These are phyloP conservation scores for Formica exsecta DNA, from an alignment of 1,140 invertebrate species.

Conservation along the genomic window DNA sequence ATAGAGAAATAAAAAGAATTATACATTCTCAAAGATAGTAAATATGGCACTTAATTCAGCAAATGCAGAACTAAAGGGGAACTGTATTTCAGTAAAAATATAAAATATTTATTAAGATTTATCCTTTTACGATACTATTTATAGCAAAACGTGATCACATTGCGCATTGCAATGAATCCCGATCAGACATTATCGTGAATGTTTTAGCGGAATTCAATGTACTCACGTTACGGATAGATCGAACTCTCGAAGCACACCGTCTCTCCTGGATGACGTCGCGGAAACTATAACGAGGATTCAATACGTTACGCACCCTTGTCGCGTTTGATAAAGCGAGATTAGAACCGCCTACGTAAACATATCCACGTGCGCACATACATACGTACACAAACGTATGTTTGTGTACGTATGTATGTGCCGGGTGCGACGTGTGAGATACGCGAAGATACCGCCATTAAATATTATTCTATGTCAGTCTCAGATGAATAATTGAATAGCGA, in stretches of 20 bases:
- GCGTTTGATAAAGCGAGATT: slow-evolving; percentile 55
- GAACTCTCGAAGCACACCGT: not conserved
- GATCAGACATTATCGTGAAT: not conserved
- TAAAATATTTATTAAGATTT: not conserved
- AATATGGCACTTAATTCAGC: not conserved
- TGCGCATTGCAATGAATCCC: not conserved
- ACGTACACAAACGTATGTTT: no score
- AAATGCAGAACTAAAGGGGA: not conserved
- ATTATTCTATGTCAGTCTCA: slow-evolving; percentile 45
- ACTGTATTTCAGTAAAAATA: not conserved
- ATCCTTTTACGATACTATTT: not conserved
- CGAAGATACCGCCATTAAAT: slow-evolving; percentile 43
- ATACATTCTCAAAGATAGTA: slow-evolving; percentile 1
- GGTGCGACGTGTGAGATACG: not conserved
- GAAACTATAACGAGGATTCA: slow-evolving; percentile 38
- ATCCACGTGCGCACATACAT: not conserved
- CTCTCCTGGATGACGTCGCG: slow-evolving; percentile 1
- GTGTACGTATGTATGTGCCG: no score
- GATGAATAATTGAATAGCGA: slow-evolving; percentile 66
- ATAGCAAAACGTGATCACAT: not conserved
- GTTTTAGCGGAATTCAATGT: not conserved
- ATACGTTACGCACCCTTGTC: slow-evolving; percentile 10
- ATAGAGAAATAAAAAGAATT: slow-evolving; percentile 14
- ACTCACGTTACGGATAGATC: not conserved
- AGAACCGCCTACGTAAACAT: slow-evolving; percentile 21